Evolutionary conservation across 2,797 vertebrate genomes (phyloP), one percentile per base, ranked within the genome.

Genomic region (Lagorchestes hirsutus): DNA sequence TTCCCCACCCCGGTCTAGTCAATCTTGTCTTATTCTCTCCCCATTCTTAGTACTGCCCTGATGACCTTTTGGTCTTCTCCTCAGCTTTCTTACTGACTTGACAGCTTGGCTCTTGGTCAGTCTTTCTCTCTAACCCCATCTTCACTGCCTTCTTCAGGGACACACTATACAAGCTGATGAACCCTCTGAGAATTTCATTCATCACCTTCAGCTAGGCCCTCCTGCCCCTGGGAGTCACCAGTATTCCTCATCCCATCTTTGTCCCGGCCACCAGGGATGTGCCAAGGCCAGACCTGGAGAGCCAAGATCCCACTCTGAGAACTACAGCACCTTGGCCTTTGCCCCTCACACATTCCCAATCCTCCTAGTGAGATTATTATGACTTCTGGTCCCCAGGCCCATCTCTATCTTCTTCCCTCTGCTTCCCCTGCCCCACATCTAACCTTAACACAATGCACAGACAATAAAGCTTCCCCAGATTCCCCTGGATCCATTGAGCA

Each of bases 201-300:
- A 10, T 67, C 59, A 34, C 34, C 59, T 82, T 82, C 8, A 22
- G n/a, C n/a, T 31, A 24, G n/a, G 8, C 11, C n/a, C n/a, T 82
- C 2, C n/a, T 46, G 6, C 9, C 40, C n/a, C 5, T 22, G 3
- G 0, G 3, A 67, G 31, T n/a, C 4, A 34, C 31, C 31, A n/a
- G 13, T 14, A 12, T 16, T 67, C n/a, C 40, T 82, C 67, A 46
- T 40, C 62, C 34, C 1, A 74, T 3, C 16, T 40, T 46, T 82
- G n/a, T 52, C n/a, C 34, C 8, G 8, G 67, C 46, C 67, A 82
- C n/a, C 18, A 46, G n/a, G n/a, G 16, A 40, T 40, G 6, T 74
- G 9, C n/a, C n/a, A 8, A 74, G 67, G 3, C 18, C 67, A 22
- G 18, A 46, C 18, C 18, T 46, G 67, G n/a, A 82, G n/a, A 82